phyloP scores from a whole-genome alignment of 2,888 invertebrate species.

The Octonoba sinensis region DNA sequence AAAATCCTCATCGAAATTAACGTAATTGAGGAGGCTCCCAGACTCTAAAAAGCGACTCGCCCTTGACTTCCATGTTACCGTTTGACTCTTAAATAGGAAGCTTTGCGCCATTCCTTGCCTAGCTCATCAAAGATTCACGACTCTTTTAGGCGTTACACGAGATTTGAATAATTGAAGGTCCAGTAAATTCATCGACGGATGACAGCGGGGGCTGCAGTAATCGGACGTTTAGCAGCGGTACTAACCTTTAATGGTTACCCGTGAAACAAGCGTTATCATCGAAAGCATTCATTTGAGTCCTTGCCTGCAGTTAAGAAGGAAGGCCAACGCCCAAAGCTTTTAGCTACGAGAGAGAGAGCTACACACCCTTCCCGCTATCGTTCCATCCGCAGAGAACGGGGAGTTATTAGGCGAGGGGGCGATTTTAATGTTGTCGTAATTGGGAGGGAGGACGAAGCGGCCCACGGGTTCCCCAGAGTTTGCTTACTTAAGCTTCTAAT shows the following conservation, averaged over 20 bases:
- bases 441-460: conserved; percentile 46
- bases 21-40: conserved; percentile 62
- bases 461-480: conserved; percentile 25
- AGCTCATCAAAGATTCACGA: conserved; percentile 61
- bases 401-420: conserved; percentile 35
- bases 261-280: conserved; percentile 64
- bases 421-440: conserved; percentile 61
- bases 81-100: conserved; percentile 61
- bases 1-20: conserved; percentile 59
- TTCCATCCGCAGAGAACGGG: conserved; percentile 27
- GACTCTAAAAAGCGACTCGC: conserved; percentile 44
- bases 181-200: conserved; percentile 62
- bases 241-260: conserved; percentile 62
- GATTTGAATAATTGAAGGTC: conserved; percentile 63
- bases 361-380: conserved; percentile 51
- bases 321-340: conserved; percentile 63
- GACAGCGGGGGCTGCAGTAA: conserved; percentile 58
- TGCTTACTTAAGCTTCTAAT: conserved; percentile 61
- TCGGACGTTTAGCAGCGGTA: conserved; percentile 63
- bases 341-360: conserved; percentile 31
- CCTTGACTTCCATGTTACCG: conserved; percentile 63
- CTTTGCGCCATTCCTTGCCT: conserved; percentile 42
- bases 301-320: conserved; percentile 55
- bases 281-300: conserved; percentile 62
- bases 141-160: conserved; percentile 64